These are phyloP conservation scores for Perca flavescens DNA, from an alignment of 2,113 vertebrate genomes.

Conservation along the genomic window DNA sequence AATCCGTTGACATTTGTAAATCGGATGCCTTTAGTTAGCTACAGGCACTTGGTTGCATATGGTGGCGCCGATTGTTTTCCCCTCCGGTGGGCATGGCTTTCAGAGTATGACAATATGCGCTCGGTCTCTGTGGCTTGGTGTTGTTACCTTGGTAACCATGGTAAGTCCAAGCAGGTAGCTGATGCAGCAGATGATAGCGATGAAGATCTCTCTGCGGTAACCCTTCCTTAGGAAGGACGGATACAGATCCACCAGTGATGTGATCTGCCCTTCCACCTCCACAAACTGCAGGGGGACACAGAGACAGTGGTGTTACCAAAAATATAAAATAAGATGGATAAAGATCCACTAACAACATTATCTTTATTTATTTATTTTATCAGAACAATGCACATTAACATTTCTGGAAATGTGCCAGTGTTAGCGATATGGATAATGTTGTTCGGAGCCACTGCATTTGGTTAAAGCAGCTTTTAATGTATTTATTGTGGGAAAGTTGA, in stretches of 20 bases:
- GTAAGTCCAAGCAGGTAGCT: conserved; percentile 99
- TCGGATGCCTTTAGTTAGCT: too few species aligned
- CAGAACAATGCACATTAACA: too few species aligned
- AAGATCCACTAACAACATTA: too few species aligned
- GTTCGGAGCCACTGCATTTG: neutral
- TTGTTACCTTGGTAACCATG: conserved; percentile 96
- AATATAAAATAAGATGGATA: too few species aligned
- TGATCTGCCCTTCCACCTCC: conserved; percentile 99
- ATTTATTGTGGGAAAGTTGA: neutral
- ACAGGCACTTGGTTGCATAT: too few species aligned
- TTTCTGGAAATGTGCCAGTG: too few species aligned
- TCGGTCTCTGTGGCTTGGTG: neutral
- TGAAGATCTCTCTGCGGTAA: conserved; percentile 99
- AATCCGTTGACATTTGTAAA: too few species aligned
- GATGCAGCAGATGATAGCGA: conserved; percentile 94
- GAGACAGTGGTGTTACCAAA: neutral
- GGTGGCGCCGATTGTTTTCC: too few species aligned
- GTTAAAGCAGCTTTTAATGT: neutral
- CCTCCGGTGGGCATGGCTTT: too few species aligned
- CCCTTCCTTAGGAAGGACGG: conserved; percentile 99
- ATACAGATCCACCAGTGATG: conserved; percentile 99
- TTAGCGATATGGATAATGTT: neutral
- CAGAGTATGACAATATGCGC: too few species aligned
- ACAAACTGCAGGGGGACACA: conserved; percentile 90
- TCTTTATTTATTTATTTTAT: too few species aligned